Evolutionary conservation across 2,888 invertebrate species (phyloP).

Genomic region (Crepidodera aurea): DNA sequence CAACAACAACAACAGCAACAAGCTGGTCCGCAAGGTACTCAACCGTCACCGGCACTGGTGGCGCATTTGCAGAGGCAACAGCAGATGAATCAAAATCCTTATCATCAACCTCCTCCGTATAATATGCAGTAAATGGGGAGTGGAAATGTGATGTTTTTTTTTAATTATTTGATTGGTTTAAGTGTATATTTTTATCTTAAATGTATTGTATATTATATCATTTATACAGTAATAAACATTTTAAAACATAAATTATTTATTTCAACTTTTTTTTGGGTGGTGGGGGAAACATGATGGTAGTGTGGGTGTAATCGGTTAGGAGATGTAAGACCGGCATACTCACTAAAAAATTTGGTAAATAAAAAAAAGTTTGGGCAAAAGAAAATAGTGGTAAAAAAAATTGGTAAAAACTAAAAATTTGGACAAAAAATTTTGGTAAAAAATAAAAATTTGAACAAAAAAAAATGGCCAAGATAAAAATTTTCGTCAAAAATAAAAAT

Average conservation of each 20-base stretch:
- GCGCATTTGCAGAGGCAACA: constrained; percentile 73
- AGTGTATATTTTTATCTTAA: not conserved
- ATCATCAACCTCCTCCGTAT: constrained; percentile 69
- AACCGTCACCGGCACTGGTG: constrained; percentile 70
- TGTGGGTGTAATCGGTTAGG: no score
- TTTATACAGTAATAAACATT: not conserved
- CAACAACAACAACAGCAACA: constrained; percentile 46
- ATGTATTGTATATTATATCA: not conserved
- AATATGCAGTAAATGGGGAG: constrained; percentile 50
- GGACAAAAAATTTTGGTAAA: no score
- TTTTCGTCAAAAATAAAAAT: no score
- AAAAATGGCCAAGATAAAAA: no score
- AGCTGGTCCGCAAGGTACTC: constrained; percentile 62
- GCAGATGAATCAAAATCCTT: constrained; percentile 66
- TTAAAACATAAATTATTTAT: not conserved
- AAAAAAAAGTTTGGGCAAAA: no score
- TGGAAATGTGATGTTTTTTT: not conserved
- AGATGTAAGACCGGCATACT: no score
- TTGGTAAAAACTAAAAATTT: no score
- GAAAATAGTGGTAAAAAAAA: no score
- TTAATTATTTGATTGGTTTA: not conserved
- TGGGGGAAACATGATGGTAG: no score
- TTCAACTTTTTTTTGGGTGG: no score
- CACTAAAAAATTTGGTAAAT: no score
- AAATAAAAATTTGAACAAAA: no score